Evolutionary conservation across 2,113 vertebrate species (phyloP).

Genomic region (Spea multiplicata): DNA sequence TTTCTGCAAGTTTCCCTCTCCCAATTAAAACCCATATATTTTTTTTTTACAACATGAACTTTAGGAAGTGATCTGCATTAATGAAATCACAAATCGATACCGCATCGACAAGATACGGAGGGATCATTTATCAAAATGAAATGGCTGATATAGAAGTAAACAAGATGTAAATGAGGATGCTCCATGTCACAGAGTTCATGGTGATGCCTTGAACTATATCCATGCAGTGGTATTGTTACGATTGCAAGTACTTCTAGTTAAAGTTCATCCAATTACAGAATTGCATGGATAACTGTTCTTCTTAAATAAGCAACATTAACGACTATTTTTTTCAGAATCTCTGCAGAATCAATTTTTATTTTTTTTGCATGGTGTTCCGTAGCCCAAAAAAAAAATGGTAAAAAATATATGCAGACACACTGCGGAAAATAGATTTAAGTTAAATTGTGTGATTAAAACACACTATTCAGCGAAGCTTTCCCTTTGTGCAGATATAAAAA

Average conservation of each 20-base stretch:
- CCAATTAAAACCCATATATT: too few species aligned
- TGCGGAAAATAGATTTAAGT: too few species aligned
- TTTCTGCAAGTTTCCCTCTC: too few species aligned
- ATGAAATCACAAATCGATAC: constrained; percentile 34
- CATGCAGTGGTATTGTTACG: constrained; percentile 23
- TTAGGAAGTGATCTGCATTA: constrained; percentile 14
- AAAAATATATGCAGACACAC: too few species aligned
- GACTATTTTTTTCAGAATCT: neutral
- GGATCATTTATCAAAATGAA: constrained; percentile 17
- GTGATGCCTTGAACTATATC: constrained; percentile 27
- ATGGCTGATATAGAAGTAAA: constrained; percentile 7
- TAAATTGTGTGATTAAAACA: too few species aligned
- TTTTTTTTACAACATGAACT: neutral
- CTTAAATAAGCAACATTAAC: constrained; percentile 10
- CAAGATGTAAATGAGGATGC: constrained; percentile 25
- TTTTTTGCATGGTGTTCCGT: too few species aligned
- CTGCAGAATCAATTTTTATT: too few species aligned
- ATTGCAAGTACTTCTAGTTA: constrained; percentile 24
- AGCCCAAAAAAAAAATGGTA: too few species aligned
- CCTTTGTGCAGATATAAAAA: too few species aligned
- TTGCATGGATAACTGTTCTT: constrained; percentile 17
- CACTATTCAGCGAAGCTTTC: too few species aligned
- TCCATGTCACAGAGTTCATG: constrained; percentile 32
- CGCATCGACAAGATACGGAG: constrained; percentile 12
- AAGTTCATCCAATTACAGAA: constrained; percentile 31